Evolutionary conservation across 2,797 vertebrate species (phyloP), one percentile per base, ranked within the genome.

Genomic region (Rhinatrema bivittatum): DNA sequence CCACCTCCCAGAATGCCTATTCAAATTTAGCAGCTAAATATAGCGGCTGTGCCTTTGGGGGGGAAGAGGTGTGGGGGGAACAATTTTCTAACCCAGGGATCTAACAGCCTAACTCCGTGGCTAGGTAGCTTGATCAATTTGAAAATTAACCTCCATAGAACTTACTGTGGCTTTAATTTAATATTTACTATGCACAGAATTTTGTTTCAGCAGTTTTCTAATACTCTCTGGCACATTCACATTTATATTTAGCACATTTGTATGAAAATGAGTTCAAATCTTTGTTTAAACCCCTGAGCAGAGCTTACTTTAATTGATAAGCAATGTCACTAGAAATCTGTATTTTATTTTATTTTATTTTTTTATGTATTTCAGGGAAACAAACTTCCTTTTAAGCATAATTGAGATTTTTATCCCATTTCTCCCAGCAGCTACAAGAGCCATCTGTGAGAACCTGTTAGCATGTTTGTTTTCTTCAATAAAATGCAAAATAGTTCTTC

Each of bases 371-470:
- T 20, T 38, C 6, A 13, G 29, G 22, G 33, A 33, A 29, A 52
- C 32, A 60, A 70, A 65, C 65, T 74, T 60, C 65, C 70, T 83
- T 78, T 79, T 63, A 74, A 74, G 62, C 67, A 62, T 81, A 82
- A 79, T 79, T 81, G 79, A 77, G 71, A 53, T 53, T 51, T 68
- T 68, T 64, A 70, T 56, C 58, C 40, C 26, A 47, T 63, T 69
- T 76, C 65, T 85, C 87, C 89, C 86, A 87, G 87, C 84, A 89
- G 89, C 86, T 78, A 75, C 74, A 78, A 66, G 82, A 80, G 69
- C 92, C 93, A 97, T 98, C 93, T 98, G 94, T 87, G 85, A 87
- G 82, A 90, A 94, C 93, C 91, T 94, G 91, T 94, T 95, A 90
- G 86, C 88, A 84, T 95, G 88, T 96, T 97, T 96, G 90, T 95